Conservation (phyloP, 2,797 vertebrate species). For the Moxostoma hubbsi region DNA sequence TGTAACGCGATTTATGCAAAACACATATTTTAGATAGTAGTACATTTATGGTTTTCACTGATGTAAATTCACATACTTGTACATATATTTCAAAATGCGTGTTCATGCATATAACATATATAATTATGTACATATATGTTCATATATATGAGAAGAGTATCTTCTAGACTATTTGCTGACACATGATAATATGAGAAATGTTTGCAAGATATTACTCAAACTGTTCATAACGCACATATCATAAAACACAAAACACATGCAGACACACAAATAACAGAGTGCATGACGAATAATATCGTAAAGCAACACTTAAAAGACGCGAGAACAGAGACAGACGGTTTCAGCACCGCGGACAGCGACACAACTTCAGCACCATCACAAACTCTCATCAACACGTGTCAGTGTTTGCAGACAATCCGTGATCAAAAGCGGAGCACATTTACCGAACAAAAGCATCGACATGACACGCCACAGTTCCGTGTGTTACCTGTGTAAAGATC, state of each 20-base stretch:
- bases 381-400: neutral
- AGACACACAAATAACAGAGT: neutral
- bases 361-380: neutral
- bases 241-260: neutral
- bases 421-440: neutral
- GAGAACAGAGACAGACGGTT: slow-evolving; percentile 43
- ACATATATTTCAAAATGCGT: too few relatives aligned
- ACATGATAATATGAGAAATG: too few relatives aligned
- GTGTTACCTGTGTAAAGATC: slow-evolving; percentile 28
- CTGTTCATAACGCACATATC: too few relatives aligned
- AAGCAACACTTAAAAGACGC: neutral
- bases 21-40: too few relatives aligned
- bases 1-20: too few relatives aligned
- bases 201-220: too few relatives aligned
- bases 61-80: too few relatives aligned
- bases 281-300: neutral
- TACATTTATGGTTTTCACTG: too few relatives aligned
- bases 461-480: neutral
- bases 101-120: too few relatives aligned
- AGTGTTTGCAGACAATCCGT: neutral
- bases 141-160: too few relatives aligned
- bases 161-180: too few relatives aligned
- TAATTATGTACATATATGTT: too few relatives aligned
- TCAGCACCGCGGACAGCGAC: slow-evolving; percentile 61
- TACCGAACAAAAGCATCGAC: neutral